Evolutionary conservation across 2,888 invertebrate genomes (phyloP).

Genomic region (Cantharis rustica): DNA sequence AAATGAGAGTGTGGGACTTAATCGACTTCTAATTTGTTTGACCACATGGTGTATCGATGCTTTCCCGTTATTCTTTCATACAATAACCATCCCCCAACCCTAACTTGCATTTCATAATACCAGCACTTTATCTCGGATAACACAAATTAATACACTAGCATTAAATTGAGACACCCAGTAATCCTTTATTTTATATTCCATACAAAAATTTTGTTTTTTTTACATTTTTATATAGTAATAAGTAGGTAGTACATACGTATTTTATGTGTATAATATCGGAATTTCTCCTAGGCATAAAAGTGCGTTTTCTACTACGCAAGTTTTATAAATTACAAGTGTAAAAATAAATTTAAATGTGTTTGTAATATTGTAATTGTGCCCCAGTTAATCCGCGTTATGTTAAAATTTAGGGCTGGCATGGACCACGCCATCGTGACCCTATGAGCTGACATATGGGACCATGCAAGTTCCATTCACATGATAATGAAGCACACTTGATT

Average conservation of each 20-base stretch:
- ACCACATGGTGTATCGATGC: conserved; percentile 53
- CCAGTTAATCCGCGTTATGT: conserved; percentile 34
- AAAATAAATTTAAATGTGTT: conserved; percentile 1
- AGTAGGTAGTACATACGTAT: no score
- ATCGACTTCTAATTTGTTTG: conserved; percentile 56
- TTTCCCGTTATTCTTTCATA: conserved; percentile 37
- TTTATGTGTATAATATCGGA: no score
- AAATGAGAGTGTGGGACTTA: conserved; percentile 29
- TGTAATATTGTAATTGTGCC: conserved; percentile 31
- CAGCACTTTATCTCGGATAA: conserved; percentile 54
- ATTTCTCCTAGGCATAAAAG: no score
- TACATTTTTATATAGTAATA: no score
- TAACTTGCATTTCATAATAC: conserved; percentile 52
- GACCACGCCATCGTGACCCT: conserved; percentile 38
- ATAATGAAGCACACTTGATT: conserved; percentile 53
- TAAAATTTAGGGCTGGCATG: conserved; percentile 36
- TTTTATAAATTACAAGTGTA: neutral
- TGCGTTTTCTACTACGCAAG: neutral
- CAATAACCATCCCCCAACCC: conserved; percentile 43
- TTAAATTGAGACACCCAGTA: conserved; percentile 53
- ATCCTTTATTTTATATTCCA: conserved; percentile 35
- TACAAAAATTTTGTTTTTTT: no score
- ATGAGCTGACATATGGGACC: conserved; percentile 52
- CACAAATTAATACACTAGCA: conserved; percentile 56
- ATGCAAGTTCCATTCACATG: conserved; percentile 47